Base-by-base conservation (phyloP, 2,797 vertebrate species). In the Dallia pectoralis region DNA sequence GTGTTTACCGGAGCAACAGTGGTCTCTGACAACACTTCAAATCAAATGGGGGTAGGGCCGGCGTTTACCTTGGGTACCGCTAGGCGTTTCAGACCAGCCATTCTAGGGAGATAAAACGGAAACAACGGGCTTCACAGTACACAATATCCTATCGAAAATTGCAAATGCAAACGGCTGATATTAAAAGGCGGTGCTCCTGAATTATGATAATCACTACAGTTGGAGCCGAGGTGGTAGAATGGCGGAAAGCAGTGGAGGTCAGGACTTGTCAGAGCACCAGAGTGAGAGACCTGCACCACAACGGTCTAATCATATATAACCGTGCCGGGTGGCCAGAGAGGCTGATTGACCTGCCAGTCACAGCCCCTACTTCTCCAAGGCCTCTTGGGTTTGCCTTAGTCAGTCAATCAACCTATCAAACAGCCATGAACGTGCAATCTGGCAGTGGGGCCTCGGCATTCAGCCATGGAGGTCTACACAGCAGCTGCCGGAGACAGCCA, bases 281-380 rank as follows among this genome's bases (percentile, higher is more conserved):
- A 83, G 78, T 9, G 77, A 78, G 77, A 47, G 30, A 68, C 65
- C 49, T 25, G 9, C 79, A 74, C 80, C 85, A 80, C 86, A 82
- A 77, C 67, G 66, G 81, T 83, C 74, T 78, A 80, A 86, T 91
- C 91, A 92, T 90, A 91, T 90, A 91, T 89, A 90, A 87, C 82
- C 86, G 76, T 83, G 67, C 71, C 47, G 74, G 84, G 78, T 83
- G 77, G 76, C 67, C 75, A 19, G 73, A 72, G 76, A 77, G 80
- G 76, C 84, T 90, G 89, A 93, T 93, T 91, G 91, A 92, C 89
- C 91, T 89, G 91, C 86, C 92, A 92, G 87, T 91, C 89, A 89
- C 74, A 76, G 79, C 69, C 76, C 81, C 64, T 69, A n/a, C n/a
- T 77, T 11, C 86, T 88, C 77, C 78, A 74, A 76, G 75, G 77